phyloP scores from a whole-genome alignment of 1,140 invertebrate species.

The Drosophila ironensis region DNA sequence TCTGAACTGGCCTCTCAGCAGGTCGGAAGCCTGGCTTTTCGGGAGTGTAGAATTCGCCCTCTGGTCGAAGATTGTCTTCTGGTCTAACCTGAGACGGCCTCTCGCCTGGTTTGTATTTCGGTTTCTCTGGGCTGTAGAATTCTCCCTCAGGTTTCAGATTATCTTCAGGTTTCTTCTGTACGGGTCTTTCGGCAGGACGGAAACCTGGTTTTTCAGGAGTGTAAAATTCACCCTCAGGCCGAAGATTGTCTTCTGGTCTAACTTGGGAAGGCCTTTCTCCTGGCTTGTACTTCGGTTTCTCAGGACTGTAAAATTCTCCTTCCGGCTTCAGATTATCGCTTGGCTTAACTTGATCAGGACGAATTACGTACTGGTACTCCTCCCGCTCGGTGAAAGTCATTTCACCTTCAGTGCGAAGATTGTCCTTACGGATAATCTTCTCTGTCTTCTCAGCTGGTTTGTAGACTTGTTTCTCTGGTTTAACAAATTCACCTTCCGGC shows the following conservation, averaged over 20 bases:
- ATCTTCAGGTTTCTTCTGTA: slow-evolving; percentile 82
- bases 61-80: slow-evolving; percentile 84
- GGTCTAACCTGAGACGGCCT: slow-evolving; percentile 83
- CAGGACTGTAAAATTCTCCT: slow-evolving; percentile 82
- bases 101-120: slow-evolving; percentile 83
- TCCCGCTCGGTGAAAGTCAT: slow-evolving; percentile 84
- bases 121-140: slow-evolving; percentile 80
- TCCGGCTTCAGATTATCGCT: slow-evolving; percentile 86
- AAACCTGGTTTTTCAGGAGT: slow-evolving; percentile 65
- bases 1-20: slow-evolving; percentile 39
- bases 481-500: slow-evolving; percentile 82
- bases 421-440: slow-evolving; percentile 82
- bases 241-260: slow-evolving; percentile 70
- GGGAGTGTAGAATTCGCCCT: slow-evolving; percentile 71
- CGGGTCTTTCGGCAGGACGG: slow-evolving; percentile 61
- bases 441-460: slow-evolving; percentile 70
- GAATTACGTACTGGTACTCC: slow-evolving; percentile 80
- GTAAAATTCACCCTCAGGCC: slow-evolving; percentile 57
- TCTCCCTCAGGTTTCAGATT: slow-evolving; percentile 86
- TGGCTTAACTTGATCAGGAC: slow-evolving; percentile 84
- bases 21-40: slow-evolving; percentile 82
- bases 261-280: slow-evolving; percentile 83
- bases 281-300: slow-evolving; percentile 67
- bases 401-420: slow-evolving; percentile 83
- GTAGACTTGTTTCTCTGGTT: slow-evolving; percentile 64